Conservation (phyloP, 2,888 invertebrate genomes). For the Pachymerium ferrugineum region DNA sequence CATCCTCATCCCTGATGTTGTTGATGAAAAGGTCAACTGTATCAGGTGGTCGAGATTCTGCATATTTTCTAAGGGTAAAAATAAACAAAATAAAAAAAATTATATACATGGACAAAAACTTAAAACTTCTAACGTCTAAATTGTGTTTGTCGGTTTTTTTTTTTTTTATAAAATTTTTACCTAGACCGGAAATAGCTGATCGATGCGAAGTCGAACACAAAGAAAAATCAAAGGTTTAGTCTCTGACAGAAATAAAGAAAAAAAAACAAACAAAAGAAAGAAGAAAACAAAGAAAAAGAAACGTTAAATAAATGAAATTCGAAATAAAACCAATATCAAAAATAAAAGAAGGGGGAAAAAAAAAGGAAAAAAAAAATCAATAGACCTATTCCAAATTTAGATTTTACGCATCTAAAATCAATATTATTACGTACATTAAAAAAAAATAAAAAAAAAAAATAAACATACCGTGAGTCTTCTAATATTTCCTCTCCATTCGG, state of each 20-base stretch:
- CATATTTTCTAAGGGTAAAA: conserved; percentile 25
- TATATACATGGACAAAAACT: too few species aligned
- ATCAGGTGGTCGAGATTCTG: conserved; percentile 1
- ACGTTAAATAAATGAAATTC: background rate
- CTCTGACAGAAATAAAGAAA: background rate
- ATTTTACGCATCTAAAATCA: background rate
- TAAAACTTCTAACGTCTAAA: too few species aligned
- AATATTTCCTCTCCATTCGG: conserved; percentile 47
- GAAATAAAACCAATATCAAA: background rate
- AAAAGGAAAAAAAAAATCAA: background rate
- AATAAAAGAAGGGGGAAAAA: background rate
- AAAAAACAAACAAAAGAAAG: background rate
- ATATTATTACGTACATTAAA: too few species aligned
- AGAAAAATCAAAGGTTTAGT: background rate
- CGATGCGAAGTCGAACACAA: background rate
- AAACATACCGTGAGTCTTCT: conserved; percentile 49
- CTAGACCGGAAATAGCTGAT: background rate
- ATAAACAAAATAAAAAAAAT: too few species aligned
- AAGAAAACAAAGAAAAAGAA: background rate
- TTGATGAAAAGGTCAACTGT: conserved; percentile 58
- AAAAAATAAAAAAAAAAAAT: too few species aligned
- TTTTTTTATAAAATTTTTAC: background rate
- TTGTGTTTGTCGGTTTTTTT: too few species aligned
- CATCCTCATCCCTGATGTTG: conserved; percentile 71
- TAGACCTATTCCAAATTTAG: background rate